Evolutionary conservation across 2,888 invertebrate genomes (phyloP).

Genomic region (Palloptera scutellata): DNA sequence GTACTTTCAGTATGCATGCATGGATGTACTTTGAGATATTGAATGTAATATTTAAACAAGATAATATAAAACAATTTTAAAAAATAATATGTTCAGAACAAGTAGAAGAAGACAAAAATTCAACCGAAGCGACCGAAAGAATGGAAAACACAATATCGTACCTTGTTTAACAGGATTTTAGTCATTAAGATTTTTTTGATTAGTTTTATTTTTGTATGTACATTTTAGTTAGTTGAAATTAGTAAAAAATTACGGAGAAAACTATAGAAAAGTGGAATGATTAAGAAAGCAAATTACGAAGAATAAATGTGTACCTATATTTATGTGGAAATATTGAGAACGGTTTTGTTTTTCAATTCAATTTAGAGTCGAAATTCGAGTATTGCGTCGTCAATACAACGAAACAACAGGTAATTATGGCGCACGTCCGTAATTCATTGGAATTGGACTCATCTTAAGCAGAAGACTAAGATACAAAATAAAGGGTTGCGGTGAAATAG

Average conservation of each 20-base stretch:
- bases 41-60: too few species aligned
- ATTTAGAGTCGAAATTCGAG: too few species aligned
- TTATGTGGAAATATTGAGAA: slow-evolving; percentile 12
- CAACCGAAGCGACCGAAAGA: neutral
- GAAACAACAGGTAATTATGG: too few species aligned
- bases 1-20: slow-evolving; percentile 5
- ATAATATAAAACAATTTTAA: neutral
- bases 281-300: slow-evolving; percentile 17
- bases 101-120: slow-evolving; percentile 6
- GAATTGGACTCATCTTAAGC: too few species aligned
- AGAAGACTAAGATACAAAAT: too few species aligned
- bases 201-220: slow-evolving; percentile 34
- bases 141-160: slow-evolving; percentile 29
- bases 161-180: slow-evolving; percentile 36
- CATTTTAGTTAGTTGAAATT: slow-evolving; percentile 31
- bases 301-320: slow-evolving; percentile 40
- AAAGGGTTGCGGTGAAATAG: too few species aligned
- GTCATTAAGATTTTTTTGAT: slow-evolving; percentile 27
- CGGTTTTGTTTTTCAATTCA: slow-evolving; percentile 2
- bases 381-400: too few species aligned
- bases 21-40: neutral
- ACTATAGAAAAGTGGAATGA: slow-evolving; percentile 18
- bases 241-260: slow-evolving; percentile 10
- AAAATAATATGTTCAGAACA: slow-evolving; percentile 3
- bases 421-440: too few species aligned